Evolutionary conservation across 2,113 vertebrate species (phyloP), one percentile per base, ranked within the genome.

Genomic region (Neomonachus schauinslandi): DNA sequence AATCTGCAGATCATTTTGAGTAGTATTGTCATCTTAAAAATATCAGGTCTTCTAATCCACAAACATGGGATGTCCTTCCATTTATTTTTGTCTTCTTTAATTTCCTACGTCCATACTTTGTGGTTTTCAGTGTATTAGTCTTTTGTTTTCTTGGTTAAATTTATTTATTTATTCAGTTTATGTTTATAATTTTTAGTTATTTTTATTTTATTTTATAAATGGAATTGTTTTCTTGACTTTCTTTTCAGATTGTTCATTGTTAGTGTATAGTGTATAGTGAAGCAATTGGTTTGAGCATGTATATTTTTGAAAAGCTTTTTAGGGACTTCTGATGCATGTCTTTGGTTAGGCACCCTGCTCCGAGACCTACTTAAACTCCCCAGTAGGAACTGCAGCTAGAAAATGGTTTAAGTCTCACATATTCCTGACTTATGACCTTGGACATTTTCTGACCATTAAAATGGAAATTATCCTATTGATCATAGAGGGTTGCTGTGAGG

Each of bases 391-490:
- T 72, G 72, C 24, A 69, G 11, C 31, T 57, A 57, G 53, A 79
- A 83, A 63, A 79, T n/a, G 28, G 28, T 46, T 71, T 95, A 93
- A 65, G 49, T 72, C 8, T 93, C 42, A 72, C 18, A 31, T 85
- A 39, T 61, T 19, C 69, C 12, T 36, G 22, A 7, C 15, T 85
- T 63, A 55, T 93, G 28, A 51, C 31, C 67, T 69, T 76, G 59
- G 49, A 80, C 8, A 65, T 95, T 79, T 95, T 39, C 31, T 92
- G 28, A 89, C 22, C 33, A 84, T 36, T 95, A 79, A 97, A 46
- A 65, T 82, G 42, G 18, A 22, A 79, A 46, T 92, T 63, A 46
- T 57, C 19, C 24, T 91, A 7, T 72, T 87, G 81, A 39, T 79
- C 61, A 89, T 53, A 26, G 18, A 55, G 24, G 33, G 7, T 71